Evolutionary conservation across 2,888 invertebrate genomes (phyloP).

Genomic region (Psylliodes chrysocephalus): DNA sequence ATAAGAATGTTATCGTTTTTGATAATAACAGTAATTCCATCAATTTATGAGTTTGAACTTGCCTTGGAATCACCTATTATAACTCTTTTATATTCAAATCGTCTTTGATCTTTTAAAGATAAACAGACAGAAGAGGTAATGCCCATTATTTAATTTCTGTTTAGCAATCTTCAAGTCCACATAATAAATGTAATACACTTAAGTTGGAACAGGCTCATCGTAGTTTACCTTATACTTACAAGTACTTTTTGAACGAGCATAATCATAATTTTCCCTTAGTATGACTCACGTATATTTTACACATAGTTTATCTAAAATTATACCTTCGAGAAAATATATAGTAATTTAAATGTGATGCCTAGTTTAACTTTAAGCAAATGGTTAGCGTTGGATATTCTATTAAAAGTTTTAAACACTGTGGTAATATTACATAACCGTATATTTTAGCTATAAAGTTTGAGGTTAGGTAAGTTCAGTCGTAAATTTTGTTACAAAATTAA

Average conservation of each 20-base stretch:
- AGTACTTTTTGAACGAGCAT: constrained; percentile 32
- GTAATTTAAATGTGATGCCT: constrained; percentile 44
- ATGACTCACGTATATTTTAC: constrained; percentile 39
- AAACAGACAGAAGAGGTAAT: constrained; percentile 30
- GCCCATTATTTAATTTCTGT: constrained; percentile 36
- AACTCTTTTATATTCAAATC: constrained; percentile 36
- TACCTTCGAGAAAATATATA: constrained; percentile 31
- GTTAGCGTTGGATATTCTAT: constrained; percentile 37
- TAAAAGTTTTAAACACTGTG: constrained; percentile 35
- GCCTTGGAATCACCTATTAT: constrained; percentile 25
- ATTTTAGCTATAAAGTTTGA: constrained; percentile 11
- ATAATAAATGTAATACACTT: constrained; percentile 33
- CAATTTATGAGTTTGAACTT: constrained; percentile 23
- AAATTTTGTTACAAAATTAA: neutral
- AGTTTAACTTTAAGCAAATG: constrained; percentile 43
- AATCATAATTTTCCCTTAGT: constrained; percentile 37
- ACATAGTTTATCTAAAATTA: constrained; percentile 42
- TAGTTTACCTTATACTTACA: constrained; percentile 30
- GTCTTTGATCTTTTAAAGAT: constrained; percentile 30
- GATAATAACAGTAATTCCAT: constrained; percentile 34
- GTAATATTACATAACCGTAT: constrained; percentile 42
- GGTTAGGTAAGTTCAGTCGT: constrained; percentile 1
- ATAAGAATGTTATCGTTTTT: constrained; percentile 12
- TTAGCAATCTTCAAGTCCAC: constrained; percentile 25
- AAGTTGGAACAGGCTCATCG: constrained; percentile 28